phyloP scores from a whole-genome alignment of 2,113 vertebrate species.

The Myotis lucifugus region DNA sequence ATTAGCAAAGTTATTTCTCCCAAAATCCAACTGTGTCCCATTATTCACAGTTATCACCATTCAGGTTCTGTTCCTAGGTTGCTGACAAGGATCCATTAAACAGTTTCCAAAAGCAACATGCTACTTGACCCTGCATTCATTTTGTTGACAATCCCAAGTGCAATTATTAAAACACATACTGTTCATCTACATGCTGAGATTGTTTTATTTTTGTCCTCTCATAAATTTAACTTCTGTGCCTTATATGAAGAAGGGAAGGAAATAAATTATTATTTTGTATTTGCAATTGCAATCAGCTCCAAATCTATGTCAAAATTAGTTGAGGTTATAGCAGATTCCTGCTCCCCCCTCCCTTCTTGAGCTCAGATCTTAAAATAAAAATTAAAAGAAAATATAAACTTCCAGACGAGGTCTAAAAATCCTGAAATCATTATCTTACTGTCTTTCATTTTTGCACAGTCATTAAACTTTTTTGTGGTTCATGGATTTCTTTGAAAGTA shows the following conservation, averaged over 20 bases:
- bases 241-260: background rate
- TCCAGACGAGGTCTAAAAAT: slow-evolving; percentile 12
- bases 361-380: background rate
- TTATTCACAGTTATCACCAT: background rate
- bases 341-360: background rate
- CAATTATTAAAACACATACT: background rate
- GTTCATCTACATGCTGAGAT: background rate
- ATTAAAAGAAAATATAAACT: slow-evolving; percentile 27
- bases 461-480: background rate
- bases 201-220: background rate
- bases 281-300: background rate
- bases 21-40: background rate
- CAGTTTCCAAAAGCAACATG: background rate
- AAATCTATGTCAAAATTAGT: background rate
- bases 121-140: background rate
- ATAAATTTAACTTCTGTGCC: background rate
- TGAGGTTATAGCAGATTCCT: background rate
- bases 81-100: background rate
- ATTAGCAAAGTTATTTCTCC: slow-evolving; percentile 1
- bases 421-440: background rate
- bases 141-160: slow-evolving; percentile 31
- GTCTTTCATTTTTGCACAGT: background rate
- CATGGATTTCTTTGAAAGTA: background rate
- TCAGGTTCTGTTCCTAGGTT: background rate
- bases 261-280: slow-evolving; percentile 10